Evolutionary conservation across 2,888 invertebrate genomes (phyloP).

Genomic region (Seira sanloemensis): DNA sequence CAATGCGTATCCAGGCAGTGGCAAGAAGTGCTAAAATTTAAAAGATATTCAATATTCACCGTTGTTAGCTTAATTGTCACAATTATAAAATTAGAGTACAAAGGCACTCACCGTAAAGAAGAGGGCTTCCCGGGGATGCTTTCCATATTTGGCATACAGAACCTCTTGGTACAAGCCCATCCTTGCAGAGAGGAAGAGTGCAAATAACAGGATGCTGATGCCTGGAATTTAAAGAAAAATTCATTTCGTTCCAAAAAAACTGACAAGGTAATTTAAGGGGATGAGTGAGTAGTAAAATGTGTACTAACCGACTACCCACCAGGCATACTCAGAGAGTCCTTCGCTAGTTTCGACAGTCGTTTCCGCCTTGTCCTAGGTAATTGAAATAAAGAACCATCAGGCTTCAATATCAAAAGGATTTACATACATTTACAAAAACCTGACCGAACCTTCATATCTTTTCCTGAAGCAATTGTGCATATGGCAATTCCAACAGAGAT

Average conservation of each 20-base stretch:
- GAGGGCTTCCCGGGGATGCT: constrained; percentile 92
- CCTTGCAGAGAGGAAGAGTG: constrained; percentile 93
- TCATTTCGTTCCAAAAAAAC: background rate
- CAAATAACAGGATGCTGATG: constrained; percentile 88
- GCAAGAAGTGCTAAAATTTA: constrained; percentile 84
- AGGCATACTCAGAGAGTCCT: constrained; percentile 78
- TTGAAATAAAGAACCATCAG: constrained; percentile 33
- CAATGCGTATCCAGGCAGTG: constrained; percentile 91
- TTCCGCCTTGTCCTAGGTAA: constrained; percentile 63
- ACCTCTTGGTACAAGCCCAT: constrained; percentile 97
- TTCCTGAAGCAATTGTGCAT: constrained; percentile 91
- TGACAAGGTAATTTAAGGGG: background rate
- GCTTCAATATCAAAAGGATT: background rate
- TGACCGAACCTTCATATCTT: constrained; percentile 79
- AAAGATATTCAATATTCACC: background rate
- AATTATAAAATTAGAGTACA: background rate
- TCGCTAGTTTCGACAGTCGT: constrained; percentile 44
- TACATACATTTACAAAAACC: background rate
- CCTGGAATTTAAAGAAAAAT: constrained; percentile 76
- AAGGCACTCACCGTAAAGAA: constrained; percentile 83
- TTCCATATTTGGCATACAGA: constrained; percentile 88
- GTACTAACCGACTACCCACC: constrained; percentile 79
- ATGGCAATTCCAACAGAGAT: constrained; percentile 94
- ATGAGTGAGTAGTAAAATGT: background rate
- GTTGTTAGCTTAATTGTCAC: background rate